These are phyloP conservation scores for Drosophila nr. perissopoda DNA, from an alignment of 2,888 invertebrate genomes.

Conservation along the genomic window DNA sequence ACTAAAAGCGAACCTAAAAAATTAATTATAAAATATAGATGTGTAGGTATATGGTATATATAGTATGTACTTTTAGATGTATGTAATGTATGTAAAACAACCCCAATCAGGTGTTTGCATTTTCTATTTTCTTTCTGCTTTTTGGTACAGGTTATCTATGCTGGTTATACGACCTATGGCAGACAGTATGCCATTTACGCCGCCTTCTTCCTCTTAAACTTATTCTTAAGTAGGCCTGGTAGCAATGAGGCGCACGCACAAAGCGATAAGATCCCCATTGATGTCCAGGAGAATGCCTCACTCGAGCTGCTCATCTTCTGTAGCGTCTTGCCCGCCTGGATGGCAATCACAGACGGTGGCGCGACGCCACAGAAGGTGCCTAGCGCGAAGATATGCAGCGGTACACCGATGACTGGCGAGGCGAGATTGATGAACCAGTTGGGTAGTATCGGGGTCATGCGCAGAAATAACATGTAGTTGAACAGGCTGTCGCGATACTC, in stretches of 20 bases:
- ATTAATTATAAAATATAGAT: constrained; percentile 29
- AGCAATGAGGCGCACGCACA: constrained; percentile 94
- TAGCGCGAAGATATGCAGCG: constrained; percentile 94
- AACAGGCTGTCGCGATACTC: constrained; percentile 95
- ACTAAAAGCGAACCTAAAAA: constrained; percentile 18
- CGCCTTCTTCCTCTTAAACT: constrained; percentile 87
- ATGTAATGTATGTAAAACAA: constrained; percentile 12
- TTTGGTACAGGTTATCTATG: constrained; percentile 44
- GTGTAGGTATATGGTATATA: constrained; percentile 14
- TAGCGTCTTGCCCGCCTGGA: constrained; percentile 98
- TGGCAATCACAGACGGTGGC: constrained; percentile 98
- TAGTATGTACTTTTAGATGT: constrained; percentile 3
- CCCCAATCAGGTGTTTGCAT: constrained; percentile 8
- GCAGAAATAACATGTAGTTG: constrained; percentile 97
- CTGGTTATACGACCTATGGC: constrained; percentile 10
- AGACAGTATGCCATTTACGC: constrained; percentile 41
- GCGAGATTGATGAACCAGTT: constrained; percentile 97
- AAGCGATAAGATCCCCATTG: constrained; percentile 90
- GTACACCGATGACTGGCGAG: constrained; percentile 98
- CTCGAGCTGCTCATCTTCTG: constrained; percentile 95
- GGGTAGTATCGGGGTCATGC: constrained; percentile 98
- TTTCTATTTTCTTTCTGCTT: constrained; percentile 16
- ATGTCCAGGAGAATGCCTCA: constrained; percentile 94
- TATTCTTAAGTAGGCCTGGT: constrained; percentile 94
- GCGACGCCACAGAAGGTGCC: constrained; percentile 99